phyloP scores from a whole-genome alignment of 2,888 invertebrate genomes.

The Drepana falcataria region DNA sequence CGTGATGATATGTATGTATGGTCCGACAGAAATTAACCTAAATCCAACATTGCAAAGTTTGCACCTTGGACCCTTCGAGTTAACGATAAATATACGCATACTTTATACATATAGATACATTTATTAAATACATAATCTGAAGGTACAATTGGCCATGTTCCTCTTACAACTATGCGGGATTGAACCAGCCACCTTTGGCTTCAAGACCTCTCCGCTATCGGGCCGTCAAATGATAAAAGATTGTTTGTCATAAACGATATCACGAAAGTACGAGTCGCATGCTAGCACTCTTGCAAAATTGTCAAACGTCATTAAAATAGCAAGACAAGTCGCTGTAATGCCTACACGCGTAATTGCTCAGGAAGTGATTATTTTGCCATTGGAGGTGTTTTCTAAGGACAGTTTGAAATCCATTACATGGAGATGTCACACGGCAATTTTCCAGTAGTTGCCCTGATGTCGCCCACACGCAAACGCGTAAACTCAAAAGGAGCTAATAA shows the following conservation, averaged over 20 bases:
- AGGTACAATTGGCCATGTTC: too few species aligned
- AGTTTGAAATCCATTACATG: conserved; percentile 75
- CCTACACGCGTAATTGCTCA: conserved; percentile 40
- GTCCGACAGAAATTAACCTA: too few species aligned
- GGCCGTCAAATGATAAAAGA: too few species aligned
- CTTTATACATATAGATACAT: too few species aligned
- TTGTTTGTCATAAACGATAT: conserved; percentile 26
- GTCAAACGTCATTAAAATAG: conserved; percentile 32
- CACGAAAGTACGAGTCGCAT: conserved; percentile 39
- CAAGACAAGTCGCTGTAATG: conserved; percentile 42
- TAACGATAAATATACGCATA: too few species aligned
- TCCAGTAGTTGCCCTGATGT: conserved; percentile 59
- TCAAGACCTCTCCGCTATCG: too few species aligned
- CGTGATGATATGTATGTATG: too few species aligned
- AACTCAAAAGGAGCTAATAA: conserved; percentile 69
- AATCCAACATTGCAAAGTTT: too few species aligned
- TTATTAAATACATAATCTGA: too few species aligned
- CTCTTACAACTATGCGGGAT: too few species aligned
- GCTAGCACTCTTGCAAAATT: conserved; percentile 8
- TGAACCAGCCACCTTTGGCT: too few species aligned
- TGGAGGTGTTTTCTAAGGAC: conserved; percentile 54
- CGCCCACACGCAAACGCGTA: conserved; percentile 68
- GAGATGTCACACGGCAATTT: conserved; percentile 73
- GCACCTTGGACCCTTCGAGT: too few species aligned
- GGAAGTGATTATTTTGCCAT: conserved; percentile 72